A percentile compares a stretch with the other conserved stretches of the same genome.
These are phyloP conservation scores for Psix sp. DNA, from an alignment of 1,140 invertebrate species.

Conservation along the genomic window DNA sequence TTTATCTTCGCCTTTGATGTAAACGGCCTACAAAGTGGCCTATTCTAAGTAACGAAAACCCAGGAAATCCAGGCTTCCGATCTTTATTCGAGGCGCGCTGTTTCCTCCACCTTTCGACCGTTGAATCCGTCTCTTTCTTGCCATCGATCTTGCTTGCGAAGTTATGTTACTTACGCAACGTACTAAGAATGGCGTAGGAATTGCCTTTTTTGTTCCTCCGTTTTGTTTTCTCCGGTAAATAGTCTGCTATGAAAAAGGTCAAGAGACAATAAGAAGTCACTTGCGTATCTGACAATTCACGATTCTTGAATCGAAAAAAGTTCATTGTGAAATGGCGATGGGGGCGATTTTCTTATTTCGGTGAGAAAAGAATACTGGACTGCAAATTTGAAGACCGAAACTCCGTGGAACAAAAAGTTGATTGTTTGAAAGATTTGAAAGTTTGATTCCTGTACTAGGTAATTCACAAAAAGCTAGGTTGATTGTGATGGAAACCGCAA, in stretches of 20 bases:
- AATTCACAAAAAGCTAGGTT: too few species aligned
- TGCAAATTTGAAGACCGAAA: too few species aligned
- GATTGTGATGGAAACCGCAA: too few species aligned
- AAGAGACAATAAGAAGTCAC: constrained; percentile 12
- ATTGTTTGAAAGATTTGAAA: too few species aligned
- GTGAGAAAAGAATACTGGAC: too few species aligned
- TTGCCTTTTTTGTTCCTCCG: constrained; percentile 1
- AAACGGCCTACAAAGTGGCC: constrained; percentile 55
- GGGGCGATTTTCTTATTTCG: too few species aligned
- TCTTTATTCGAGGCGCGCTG: constrained; percentile 41
- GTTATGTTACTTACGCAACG: constrained; percentile 39
- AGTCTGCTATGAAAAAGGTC: constrained; percentile 1
- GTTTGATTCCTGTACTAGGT: too few species aligned
- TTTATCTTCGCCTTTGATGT: constrained; percentile 67
- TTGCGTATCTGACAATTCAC: constrained; percentile 3
- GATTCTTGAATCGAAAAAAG: too few species aligned
- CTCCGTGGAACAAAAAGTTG: too few species aligned
- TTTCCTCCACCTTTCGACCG: not conserved
- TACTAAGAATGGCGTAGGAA: constrained; percentile 16
- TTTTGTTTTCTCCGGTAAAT: constrained; percentile 12
- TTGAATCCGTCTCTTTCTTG: not conserved
- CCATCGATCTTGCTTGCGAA: constrained; percentile 6
- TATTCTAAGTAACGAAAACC: constrained; percentile 42
- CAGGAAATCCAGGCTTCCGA: constrained; percentile 50
- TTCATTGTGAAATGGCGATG: too few species aligned